These are phyloP conservation scores for Doris montereyensis DNA, from an alignment of 2,888 invertebrate species.

Conservation along the genomic window DNA sequence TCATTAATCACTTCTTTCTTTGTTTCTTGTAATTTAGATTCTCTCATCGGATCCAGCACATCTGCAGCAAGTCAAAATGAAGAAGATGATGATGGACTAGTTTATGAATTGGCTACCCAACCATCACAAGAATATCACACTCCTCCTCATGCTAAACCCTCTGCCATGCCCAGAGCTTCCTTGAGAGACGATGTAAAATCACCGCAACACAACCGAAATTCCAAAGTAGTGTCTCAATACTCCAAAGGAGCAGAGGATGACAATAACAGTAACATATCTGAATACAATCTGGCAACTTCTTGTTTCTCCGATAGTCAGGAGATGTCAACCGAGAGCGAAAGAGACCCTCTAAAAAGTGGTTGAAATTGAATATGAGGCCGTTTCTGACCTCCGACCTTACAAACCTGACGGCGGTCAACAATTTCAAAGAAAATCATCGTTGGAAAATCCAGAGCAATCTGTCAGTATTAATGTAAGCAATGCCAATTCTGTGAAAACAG, in stretches of 20 bases:
- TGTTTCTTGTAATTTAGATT: too few species aligned
- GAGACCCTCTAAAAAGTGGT: slow-evolving; percentile 36
- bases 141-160: slow-evolving; percentile 29
- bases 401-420: neutral
- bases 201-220: neutral
- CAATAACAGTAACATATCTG: neutral
- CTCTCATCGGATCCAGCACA: too few species aligned
- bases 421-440: neutral
- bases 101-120: slow-evolving; percentile 34
- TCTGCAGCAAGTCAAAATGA: too few species aligned
- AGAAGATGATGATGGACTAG: slow-evolving; percentile 15
- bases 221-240: neutral
- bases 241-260: neutral
- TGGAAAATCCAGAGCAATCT: neutral
- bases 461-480: too few species aligned
- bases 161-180: slow-evolving; percentile 29
- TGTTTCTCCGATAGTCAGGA: neutral
- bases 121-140: neutral
- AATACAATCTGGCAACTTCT: neutral
- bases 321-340: neutral
- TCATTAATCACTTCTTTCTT: too few species aligned
- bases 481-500: neutral
- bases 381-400: slow-evolving; percentile 16
- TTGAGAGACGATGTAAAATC: neutral
- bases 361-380: slow-evolving; percentile 40